Evolutionary conservation across 2,888 invertebrate genomes (phyloP), one percentile per base, ranked within the genome.

Genomic region (Erpobdella octoculata): DNA sequence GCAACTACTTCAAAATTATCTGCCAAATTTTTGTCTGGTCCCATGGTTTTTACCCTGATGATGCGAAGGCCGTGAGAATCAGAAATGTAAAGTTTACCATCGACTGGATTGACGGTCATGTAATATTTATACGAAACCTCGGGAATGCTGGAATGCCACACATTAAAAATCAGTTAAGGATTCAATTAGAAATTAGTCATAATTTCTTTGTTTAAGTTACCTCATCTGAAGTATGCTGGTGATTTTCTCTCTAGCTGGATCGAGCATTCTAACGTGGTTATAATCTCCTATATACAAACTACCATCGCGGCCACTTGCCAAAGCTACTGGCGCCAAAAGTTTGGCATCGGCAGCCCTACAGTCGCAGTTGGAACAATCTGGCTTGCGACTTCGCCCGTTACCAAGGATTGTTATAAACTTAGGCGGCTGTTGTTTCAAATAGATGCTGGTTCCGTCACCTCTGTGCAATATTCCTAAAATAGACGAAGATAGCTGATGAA

Each of bases 101-200:
- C 94, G 37, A 94, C 91, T 35, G 97, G 96, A 68, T 94, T 94
- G 67, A 96, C 91, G 72, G 94, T 92, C 81, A 98, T 87, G 84
- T 94, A 95, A 82, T 97, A 97, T 81, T 94, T 93, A 84, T 97
- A 95, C 36, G 94, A 92, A 12, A 95, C 92, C 86, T 94, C 93
- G 0, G 94, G 92, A 35, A 93, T 90, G 83, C 94, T 93, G 85
- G 62, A 62, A 37, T 48, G 8, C 12, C 25, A 36, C 33, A 62
- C 33, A 28, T n/a, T 62, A n/a, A 8, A 41, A 15, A 15, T 41
- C n/a, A 41, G 12, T 15, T 12, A 8, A 8, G 33, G n/a, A 31
- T n/a, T 62, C 18, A 62, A 25, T n/a, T 9, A 59, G 21, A 59
- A 59, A n/a, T n/a, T 59, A n/a, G 12, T 59, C 12, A 59, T 9